Evolutionary conservation across 2,113 vertebrate genomes (phyloP), one percentile per base, ranked within the genome.

Genomic region (Melanostigma gelatinosum): DNA sequence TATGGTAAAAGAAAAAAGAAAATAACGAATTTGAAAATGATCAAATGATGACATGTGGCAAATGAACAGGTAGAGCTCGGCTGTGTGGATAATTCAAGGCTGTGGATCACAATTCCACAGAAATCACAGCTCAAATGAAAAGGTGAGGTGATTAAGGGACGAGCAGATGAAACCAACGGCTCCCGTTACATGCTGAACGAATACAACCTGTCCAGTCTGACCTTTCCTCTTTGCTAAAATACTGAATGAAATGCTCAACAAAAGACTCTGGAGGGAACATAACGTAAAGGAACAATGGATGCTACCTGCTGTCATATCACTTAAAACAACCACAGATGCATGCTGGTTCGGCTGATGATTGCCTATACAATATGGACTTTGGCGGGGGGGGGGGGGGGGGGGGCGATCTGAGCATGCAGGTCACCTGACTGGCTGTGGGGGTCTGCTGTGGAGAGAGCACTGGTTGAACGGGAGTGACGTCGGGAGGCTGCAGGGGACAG

Each of bases 391-490:
- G 48, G 6, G 16, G n/a, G n/a, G 4, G 20, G 24, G 27, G 2
- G 22, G 34, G 20, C 8, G 55, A 61, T 79, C 65, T 71, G 87
- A 71, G 88, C 97, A 97, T 98, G 98, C 97, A 97, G 96, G 96
- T 99, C 98, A 99, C 98, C 98, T 99, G 98, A 97, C 97, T 97
- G 97, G 96, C 97, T 95, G 92, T 97, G 96, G 94, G 97, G 96
- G 90, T 99, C 97, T 89, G 97, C 95, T 94, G 98, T 96, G 95
- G 98, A 97, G 90, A 99, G 96, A 90, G 98, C 98, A 86, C 98
- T 99, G 97, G 98, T 99, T 94, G 98, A 99, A 92, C 98, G 97
- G 95, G 98, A 99, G 95, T 99, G 97, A 91, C 97, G 97, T 96
- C 98, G 97, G 95, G 98, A 99, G 93, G 97, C 98, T 99, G 98